These are phyloP conservation scores for Petrocephalus zakoni DNA, from an alignment of 2,113 vertebrate species.

Conservation along the genomic window DNA sequence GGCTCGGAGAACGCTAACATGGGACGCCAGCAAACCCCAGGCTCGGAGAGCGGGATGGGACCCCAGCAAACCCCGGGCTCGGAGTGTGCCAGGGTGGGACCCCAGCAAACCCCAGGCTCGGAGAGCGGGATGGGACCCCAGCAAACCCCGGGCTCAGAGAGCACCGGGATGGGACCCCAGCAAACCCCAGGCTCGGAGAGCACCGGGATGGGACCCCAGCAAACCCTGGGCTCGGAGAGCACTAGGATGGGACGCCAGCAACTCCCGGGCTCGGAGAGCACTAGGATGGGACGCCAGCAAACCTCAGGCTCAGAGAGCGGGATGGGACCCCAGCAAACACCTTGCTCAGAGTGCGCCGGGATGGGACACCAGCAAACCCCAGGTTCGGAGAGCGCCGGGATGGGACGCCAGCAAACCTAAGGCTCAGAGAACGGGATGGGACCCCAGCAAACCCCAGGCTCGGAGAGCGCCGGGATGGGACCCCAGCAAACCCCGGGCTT, in stretches of 20 bases:
- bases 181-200: background rate
- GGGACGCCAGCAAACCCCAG: background rate
- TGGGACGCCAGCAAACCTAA: background rate
- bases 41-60: background rate
- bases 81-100: background rate
- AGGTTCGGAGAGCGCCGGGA: background rate
- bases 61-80: background rate
- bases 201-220: background rate
- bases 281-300: background rate
- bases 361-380: background rate
- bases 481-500: background rate
- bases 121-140: background rate
- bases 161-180: background rate
- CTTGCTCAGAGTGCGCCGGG: no score
- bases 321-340: background rate
- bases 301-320: no score
- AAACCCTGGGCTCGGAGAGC: no score
- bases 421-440: no score
- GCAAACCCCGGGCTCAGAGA: no score
- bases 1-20: no score
- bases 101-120: background rate
- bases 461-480: background rate
- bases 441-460: background rate
- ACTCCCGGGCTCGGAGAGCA: no score
- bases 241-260: background rate